Base-by-base conservation (phyloP, 92 coral and sea anemone genomes). In the Palythoa heliodiscus region DNA sequence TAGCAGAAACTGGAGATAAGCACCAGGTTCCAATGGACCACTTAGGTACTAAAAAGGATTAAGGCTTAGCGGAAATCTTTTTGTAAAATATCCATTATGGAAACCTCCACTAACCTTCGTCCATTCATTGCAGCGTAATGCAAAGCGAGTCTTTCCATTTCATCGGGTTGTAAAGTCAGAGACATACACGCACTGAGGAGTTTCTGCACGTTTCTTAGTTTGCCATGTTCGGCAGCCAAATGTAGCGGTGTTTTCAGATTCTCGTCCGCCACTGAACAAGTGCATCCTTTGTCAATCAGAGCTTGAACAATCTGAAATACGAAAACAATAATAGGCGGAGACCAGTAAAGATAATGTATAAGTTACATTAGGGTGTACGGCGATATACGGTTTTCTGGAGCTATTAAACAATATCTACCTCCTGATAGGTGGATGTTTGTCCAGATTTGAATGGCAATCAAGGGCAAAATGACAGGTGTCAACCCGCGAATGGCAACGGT, bases 101-200 rank as follows among this genome's bases (percentile, higher is more conserved):
- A 1, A 40, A 35, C 11, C 2, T 4, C 22, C 5, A n/a, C 84
- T 52, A 35, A 93, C 97, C 93, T 86, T 85, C 86, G 86, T 47
- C 88, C 89, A 77, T 93, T 92, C 66, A 92, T 61, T 6, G 95
- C 97, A 50, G 97, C 97, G 24, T 86, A 77, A 71, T 93, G 97
- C 29, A 93, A 55, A 2, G 97, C 86, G 19, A 89, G 88, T 80
- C 89, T 85, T 4, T 88, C 91, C 67, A 76, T 71, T 1, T 52
- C 57, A 58, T 93, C 97, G 19, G 78, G 83, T 60, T 86, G 87
- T 84, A 50, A 23, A 12, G 82, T 60, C 15, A 89, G 29, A 70
- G 88, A 35, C 23, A 87, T 78, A 12, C 90, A 86, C 19, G 93
- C 85, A 23, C 86, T 75, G 0, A 89, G 60, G 22, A 93, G 78